These are phyloP conservation scores for Hycleus phaleratus DNA, from an alignment of 1,140 invertebrate genomes.

Conservation along the genomic window DNA sequence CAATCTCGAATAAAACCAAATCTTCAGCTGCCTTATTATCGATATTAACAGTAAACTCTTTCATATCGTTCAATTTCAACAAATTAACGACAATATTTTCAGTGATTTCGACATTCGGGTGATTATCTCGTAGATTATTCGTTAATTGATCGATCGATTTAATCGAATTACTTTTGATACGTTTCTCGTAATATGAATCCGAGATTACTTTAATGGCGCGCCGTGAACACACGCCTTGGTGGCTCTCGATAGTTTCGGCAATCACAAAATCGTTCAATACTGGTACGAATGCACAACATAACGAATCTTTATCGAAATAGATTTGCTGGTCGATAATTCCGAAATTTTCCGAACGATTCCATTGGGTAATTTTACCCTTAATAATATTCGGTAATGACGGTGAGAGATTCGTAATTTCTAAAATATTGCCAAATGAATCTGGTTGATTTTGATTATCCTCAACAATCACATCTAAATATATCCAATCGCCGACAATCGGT, in stretches of 20 bases:
- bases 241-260: constrained; percentile 59
- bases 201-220: constrained; percentile 50
- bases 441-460: constrained; percentile 46
- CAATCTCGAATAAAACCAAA: too few species aligned
- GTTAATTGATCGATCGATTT: constrained; percentile 1
- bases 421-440: constrained; percentile 46
- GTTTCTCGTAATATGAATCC: constrained; percentile 23
- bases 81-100: constrained; percentile 3
- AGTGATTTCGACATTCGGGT: constrained; percentile 33
- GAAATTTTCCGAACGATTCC: constrained; percentile 38
- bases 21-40: too few species aligned
- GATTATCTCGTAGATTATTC: constrained; percentile 10
- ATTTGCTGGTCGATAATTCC: constrained; percentile 48
- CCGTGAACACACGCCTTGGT: constrained; percentile 52
- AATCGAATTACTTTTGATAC: too few species aligned
- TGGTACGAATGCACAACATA: constrained; percentile 47
- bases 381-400: constrained; percentile 48
- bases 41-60: too few species aligned
- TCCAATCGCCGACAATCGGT: constrained; percentile 55
- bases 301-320: constrained; percentile 47
- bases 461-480: constrained; percentile 49
- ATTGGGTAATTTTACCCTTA: constrained; percentile 47
- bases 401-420: constrained; percentile 49
- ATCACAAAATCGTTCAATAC: constrained; percentile 49
- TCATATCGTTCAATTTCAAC: background rate